Evolutionary conservation across 1,140 invertebrate genomes (phyloP).

Genomic region (Cataglyphis hispanica): DNA sequence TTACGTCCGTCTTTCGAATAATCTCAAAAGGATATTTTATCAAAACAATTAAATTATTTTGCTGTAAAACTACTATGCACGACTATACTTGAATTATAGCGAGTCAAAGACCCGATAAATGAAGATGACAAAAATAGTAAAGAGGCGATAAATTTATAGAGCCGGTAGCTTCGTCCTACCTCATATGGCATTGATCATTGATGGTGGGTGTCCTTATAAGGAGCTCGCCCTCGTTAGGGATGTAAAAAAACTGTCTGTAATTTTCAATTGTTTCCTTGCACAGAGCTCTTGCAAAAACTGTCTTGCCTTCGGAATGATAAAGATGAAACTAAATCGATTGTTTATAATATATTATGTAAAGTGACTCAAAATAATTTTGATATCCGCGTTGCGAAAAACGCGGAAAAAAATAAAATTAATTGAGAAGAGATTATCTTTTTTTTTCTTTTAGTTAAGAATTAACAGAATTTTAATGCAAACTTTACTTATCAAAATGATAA

Average conservation of each 20-base stretch:
- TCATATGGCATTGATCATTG: constrained; percentile 79
- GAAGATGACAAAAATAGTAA: constrained; percentile 81
- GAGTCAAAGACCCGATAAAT: constrained; percentile 78
- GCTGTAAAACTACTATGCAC: constrained; percentile 44
- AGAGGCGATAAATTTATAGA: constrained; percentile 81
- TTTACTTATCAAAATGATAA: not conserved
- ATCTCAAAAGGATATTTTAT: not conserved
- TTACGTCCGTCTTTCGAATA: constrained; percentile 7
- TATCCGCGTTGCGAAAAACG: not conserved
- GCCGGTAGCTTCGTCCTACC: constrained; percentile 74
- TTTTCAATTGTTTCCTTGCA: constrained; percentile 77
- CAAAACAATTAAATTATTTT: constrained; percentile 20
- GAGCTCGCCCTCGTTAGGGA: constrained; percentile 75
- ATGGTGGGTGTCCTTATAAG: constrained; percentile 75
- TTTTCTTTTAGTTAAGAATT: not conserved
- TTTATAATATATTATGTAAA: not conserved
- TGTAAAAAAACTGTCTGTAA: constrained; percentile 71
- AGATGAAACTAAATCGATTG: constrained; percentile 21
- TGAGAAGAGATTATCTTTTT: not conserved
- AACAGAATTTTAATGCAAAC: not conserved
- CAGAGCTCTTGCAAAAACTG: constrained; percentile 56
- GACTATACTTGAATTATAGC: constrained; percentile 41
- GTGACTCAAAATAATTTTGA: not conserved
- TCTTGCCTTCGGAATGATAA: constrained; percentile 59
- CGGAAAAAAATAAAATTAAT: not conserved